These are phyloP conservation scores for Cuniculus paca DNA, from an alignment of 2,797 vertebrate species.

Conservation along the genomic window DNA sequence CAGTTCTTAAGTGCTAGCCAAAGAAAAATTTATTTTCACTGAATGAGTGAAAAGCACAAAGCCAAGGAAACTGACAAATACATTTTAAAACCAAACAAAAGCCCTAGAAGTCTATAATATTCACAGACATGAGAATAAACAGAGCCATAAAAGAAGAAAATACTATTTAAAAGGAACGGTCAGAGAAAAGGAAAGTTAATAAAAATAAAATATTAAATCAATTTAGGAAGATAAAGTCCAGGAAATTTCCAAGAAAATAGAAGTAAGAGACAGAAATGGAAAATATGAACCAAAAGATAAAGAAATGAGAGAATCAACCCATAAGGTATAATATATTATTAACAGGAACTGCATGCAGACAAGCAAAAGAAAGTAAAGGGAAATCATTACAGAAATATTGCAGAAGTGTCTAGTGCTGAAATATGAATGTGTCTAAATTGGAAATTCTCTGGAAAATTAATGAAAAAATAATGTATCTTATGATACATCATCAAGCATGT, in stretches of 20 bases:
- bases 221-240: slow-evolving; percentile 6
- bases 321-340: not conserved
- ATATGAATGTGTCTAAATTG: not conserved
- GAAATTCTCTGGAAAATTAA: not conserved
- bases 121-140: not conserved
- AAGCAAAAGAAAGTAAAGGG: not conserved
- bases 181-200: not conserved
- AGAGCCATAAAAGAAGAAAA: not conserved
- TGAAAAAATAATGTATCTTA: no score
- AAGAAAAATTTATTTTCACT: not conserved
- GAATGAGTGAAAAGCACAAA: not conserved
- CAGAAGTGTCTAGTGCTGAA: not conserved
- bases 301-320: not conserved
- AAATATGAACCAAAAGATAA: not conserved
- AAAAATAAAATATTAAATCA: not conserved
- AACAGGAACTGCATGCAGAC: not conserved
- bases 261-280: not conserved
- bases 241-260: not conserved
- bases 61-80: not conserved
- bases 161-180: not conserved
- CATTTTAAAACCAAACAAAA: not conserved
- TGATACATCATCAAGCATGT: no score
- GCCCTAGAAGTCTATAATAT: not conserved
- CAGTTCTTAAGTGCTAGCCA: not conserved
- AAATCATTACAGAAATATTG: not conserved